Percentiles rank a stretch among this genome's conserved stretches.
These are phyloP conservation scores for chimpanzee (Pan troglodytes) DNA, from an alignment of 2,113 vertebrate genomes.

Conservation along the genomic window NHGRI_mPanTro3-v2.1_pri NC_072419.2:63975501-63976000, in stretches of 20 bases:
- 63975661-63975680: conserved; percentile 86
- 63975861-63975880: conserved; percentile 65
- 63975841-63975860: conserved; percentile 71
- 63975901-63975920: neutral
- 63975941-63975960: neutral
- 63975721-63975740: conserved; percentile 82
- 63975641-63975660: conserved; percentile 77
- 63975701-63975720: conserved; percentile 84
- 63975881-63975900: neutral
- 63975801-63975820: conserved; percentile 82
- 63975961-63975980: fast-evolving
- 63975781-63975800: conserved; percentile 87
- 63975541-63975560: neutral
- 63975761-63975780: conserved; percentile 89
- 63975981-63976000: neutral
- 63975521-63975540: neutral
- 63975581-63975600: conserved; percentile 5
- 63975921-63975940: neutral
- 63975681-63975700: conserved; percentile 82
- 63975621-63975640: conserved; percentile 72
- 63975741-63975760: conserved; percentile 88
- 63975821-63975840: conserved; percentile 65
- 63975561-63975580: conserved; percentile 54
- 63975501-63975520: neutral
- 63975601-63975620: conserved; percentile 45